Base-by-base conservation (phyloP, 2,797 vertebrate genomes). In the Scleropages formosus region DNA sequence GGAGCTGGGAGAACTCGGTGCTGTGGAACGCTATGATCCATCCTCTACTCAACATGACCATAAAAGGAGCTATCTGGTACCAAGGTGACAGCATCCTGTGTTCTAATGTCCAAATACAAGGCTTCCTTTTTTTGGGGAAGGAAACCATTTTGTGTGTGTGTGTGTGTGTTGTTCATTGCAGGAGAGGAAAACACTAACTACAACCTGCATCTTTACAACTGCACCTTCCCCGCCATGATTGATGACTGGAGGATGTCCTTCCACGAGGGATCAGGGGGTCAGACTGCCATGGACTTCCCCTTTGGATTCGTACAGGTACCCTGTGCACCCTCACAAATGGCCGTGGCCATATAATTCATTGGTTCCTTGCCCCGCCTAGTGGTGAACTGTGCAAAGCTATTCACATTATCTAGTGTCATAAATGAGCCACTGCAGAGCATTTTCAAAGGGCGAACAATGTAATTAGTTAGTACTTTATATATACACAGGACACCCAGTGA, bases 1-100 rank as follows among this genome's bases (percentile, higher is more conserved):
- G 88, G 9, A 81, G 78, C 0, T 60, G 56, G 1, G 4, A 0
- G 0, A 84, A 87, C 60, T 94, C 94, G 0, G 85, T 95, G 66
- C 87, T 98, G 83, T 98, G 97, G 97, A 98, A 98, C 0, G 88
- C 95, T 69, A 98, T 98, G 96, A 94, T 98, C 82, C 92, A 96
- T 72, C 96, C 96, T 0, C 85, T 98, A 63, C 86, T 91, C 73
- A 95, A 91, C 72, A 95, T 98, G 94, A 94, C 94, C 4, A 85
- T 98, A 75, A 93, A 89, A 82, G 97, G 97, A n/a, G 85, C 90
- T 0, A 87, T 95, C 66, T 98, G 96, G 96, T 98, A 98, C 85
- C 96, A 98, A 93, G 97, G 97, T 97, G 81, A 86, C 83, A 59
- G 6, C 26, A 24, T 22, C 1, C 2, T 0, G 4, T 44, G 53